Evolutionary conservation across 2,113 vertebrate genomes (phyloP).

Genomic region (Grammatotria lemairii): DNA sequence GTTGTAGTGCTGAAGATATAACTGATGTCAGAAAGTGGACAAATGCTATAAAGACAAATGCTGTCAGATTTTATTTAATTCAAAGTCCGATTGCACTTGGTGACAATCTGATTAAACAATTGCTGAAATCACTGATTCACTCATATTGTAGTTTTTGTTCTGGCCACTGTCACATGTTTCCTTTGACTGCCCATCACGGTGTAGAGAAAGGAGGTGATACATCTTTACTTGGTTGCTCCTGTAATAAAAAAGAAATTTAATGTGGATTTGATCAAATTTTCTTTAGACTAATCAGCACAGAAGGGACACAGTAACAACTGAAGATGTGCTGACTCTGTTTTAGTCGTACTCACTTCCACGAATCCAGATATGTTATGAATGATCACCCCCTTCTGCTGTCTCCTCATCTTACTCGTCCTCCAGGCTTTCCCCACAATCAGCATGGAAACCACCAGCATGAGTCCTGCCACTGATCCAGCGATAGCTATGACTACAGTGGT

Average conservation of each 20-base stretch:
- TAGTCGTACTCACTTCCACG: not conserved
- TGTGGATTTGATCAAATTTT: not conserved
- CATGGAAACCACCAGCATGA: conserved; percentile 52
- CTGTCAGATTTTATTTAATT: not conserved
- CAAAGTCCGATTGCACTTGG: not conserved
- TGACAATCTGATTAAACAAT: not conserved
- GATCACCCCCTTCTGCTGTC: not conserved
- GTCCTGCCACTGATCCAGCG: conserved; percentile 43
- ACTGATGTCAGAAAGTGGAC: not conserved
- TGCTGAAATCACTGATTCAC: rapidly evolving
- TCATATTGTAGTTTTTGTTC: rapidly evolving
- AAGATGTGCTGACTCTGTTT: not conserved
- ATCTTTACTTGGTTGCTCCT: not conserved
- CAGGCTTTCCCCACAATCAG: conserved; percentile 55
- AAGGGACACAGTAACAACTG: not conserved
- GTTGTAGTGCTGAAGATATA: not conserved
- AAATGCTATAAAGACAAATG: not conserved
- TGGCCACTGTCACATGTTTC: not conserved
- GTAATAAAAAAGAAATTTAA: not conserved
- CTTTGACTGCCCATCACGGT: not conserved
- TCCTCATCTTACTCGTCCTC: conserved; percentile 31
- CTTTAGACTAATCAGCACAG: not conserved
- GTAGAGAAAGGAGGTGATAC: not conserved
- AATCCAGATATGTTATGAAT: conserved; percentile 11
- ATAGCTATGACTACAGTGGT: conserved; percentile 53